Evolutionary conservation across 1,140 invertebrate genomes (phyloP).

Genomic region (Calliphora vicina): DNA sequence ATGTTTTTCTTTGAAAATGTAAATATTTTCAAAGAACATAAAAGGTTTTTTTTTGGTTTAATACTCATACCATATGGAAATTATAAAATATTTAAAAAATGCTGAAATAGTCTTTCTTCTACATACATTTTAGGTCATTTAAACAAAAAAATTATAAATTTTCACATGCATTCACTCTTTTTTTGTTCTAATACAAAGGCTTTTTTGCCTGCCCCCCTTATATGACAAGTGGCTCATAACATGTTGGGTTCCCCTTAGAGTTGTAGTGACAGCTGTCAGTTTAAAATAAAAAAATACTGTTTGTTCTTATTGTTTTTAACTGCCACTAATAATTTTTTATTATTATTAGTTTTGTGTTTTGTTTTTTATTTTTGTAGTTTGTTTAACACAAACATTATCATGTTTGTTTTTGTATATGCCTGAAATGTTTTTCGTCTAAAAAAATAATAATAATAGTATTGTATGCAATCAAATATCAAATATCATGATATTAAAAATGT

Average conservation of each 20-base stretch:
- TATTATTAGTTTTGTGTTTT: background rate
- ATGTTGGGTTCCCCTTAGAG: background rate
- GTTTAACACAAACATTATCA: background rate
- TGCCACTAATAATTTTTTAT: conserved; percentile 11
- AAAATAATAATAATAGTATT: background rate
- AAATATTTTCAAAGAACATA: background rate
- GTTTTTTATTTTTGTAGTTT: background rate
- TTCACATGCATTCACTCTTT: background rate
- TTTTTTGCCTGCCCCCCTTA: background rate
- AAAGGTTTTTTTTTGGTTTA: background rate
- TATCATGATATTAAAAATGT: conserved; percentile 1
- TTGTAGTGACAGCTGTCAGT: conserved; percentile 29
- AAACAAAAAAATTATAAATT: background rate
- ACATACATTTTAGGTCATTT: background rate
- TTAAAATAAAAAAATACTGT: background rate
- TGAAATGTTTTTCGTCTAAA: background rate
- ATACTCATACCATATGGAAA: background rate
- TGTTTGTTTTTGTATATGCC: no score
- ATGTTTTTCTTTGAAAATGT: background rate
- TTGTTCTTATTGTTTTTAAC: background rate
- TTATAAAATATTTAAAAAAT: background rate
- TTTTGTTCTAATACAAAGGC: background rate
- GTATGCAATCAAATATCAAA: conserved; percentile 23
- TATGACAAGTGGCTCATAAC: background rate
- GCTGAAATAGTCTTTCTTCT: background rate